Conservation (phyloP, 2,113 vertebrate genomes). For the Erythrolamprus reginae region DNA sequence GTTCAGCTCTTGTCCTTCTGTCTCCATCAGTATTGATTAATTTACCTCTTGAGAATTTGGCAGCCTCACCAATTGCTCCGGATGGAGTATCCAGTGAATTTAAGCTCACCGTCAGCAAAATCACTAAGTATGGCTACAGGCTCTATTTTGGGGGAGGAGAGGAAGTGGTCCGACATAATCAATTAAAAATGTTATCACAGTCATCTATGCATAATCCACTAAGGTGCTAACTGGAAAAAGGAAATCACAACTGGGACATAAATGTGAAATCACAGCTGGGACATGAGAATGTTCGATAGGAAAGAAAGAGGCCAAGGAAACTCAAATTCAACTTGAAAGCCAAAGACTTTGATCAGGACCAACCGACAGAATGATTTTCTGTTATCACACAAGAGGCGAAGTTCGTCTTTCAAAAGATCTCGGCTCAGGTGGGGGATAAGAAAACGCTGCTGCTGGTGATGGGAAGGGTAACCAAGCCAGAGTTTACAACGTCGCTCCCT, state of each 20-base stretch:
- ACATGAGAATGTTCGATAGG: constrained; percentile 30
- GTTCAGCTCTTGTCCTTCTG: constrained; percentile 25
- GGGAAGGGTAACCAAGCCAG: neutral
- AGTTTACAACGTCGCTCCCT: constrained; percentile 62
- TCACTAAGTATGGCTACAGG: neutral
- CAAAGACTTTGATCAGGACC: constrained; percentile 45
- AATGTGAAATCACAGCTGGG: neutral
- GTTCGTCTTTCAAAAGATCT: constrained; percentile 34
- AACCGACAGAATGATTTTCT: constrained; percentile 16
- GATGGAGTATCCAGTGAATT: neutral
- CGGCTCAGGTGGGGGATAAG: constrained; percentile 16
- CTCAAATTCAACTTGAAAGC: constrained; percentile 11
- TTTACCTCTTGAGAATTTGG: neutral
- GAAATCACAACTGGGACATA: constrained; percentile 21
- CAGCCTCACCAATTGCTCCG: neutral
- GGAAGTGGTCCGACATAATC: neutral
- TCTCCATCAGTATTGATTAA: constrained; percentile 20
- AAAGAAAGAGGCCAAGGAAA: constrained; percentile 21
- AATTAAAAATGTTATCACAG: constrained; percentile 32
- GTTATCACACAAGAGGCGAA: constrained; percentile 5
- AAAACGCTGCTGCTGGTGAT: constrained; percentile 52
- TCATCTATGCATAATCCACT: constrained; percentile 47
- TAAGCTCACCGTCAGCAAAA: neutral
- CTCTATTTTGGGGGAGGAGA: neutral
- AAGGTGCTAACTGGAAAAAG: constrained; percentile 8